Evolutionary conservation across 2,888 invertebrate genomes (phyloP), one percentile per base, ranked within the genome.

Genomic region (Dioctria rufipes): DNA sequence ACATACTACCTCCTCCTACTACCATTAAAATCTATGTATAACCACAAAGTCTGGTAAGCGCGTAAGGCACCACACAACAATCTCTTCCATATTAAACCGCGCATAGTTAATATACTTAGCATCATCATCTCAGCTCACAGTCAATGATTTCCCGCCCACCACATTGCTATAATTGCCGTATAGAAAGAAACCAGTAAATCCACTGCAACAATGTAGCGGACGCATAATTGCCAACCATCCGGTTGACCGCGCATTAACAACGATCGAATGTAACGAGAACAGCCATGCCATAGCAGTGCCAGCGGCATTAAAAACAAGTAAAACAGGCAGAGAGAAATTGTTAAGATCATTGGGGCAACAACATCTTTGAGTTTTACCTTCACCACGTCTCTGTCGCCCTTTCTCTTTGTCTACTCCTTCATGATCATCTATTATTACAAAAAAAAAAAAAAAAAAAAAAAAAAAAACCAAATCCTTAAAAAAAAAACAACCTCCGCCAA

Each of bases 321-420:
- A 39, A 37, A 61, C 8, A 13, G 40, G 65, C 13, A 5, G 4
- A 60, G 60, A n/a, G 11, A 42, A 5, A 65, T 11, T 6, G 11
- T 42, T 40, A 42, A 2, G 40, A 65, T 65, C 42, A 65, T 65
- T 65, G n/a, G 65, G 40, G n/a, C 65, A 65, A 65, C 42, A 65
- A 25, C 25, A 25, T 25, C 25, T 25, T 25, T 25, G 25, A 0
- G 25, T 25, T 25, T 25, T 25, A 25, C 42, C 42, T 42, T 39
- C 11, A 39, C 25, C 3, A 13, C 6, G 11, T n/a, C 65, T 0
- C n/a, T 13, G 6, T 65, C 11, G 40, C 65, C 42, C 65, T 42
- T 65, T 6, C 51, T 9, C 65, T 42, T 65, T 11, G 65, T 2
- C 25, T 25, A 25, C 25, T 25, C 2, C 25, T 25, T 25, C 25